Base-by-base conservation (phyloP, 2,888 invertebrate genomes). In the Euphydryas editha region DNA sequence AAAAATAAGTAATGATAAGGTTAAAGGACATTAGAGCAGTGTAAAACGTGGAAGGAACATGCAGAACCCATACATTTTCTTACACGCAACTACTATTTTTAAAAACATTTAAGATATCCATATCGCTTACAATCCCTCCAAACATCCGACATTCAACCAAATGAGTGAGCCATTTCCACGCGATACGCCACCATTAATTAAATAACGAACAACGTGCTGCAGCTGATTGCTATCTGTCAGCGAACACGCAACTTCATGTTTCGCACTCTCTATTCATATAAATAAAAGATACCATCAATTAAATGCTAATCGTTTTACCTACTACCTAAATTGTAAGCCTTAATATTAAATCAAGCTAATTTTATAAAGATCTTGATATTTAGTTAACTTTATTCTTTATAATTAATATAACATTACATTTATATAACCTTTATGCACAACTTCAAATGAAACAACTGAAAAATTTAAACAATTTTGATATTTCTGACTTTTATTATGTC, bases 111-210 rank as follows among this genome's bases (percentile, higher is more conserved):
- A 85, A 84, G 84, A 83, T 83, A 56, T 58, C 42, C 88, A 87
- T 87, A 88, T 88, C 86, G 88, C 88, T 87, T 86, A 85, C 90
- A 86, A 87, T 87, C 87, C 87, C 86, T 86, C 88, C 83, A 86
- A 84, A 84, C 86, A 88, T 90, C 89, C 89, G 88, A 85, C 87
- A 79, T 75, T 61, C 68, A 77, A 79, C 74, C 81, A 87, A 87
- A 89, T 87, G 87, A 89, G 89, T 88, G 88, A 85, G 80, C 73
- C 77, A 83, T 81, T 81, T 84, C 78, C 89, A 90, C 90, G 90
- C 88, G 84, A 90, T 85, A 81, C 75, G 78, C 80, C 79, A 78
- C 83, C 87, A 87, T 90, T 88, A 88, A 88, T 90, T 88, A 89
- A 84, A 81, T 84, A 83, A 81, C 84, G 85, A 85, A 84, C 82